Evolutionary conservation across 2,113 vertebrate species (phyloP).

Genomic region (Hystrix brachyura): DNA sequence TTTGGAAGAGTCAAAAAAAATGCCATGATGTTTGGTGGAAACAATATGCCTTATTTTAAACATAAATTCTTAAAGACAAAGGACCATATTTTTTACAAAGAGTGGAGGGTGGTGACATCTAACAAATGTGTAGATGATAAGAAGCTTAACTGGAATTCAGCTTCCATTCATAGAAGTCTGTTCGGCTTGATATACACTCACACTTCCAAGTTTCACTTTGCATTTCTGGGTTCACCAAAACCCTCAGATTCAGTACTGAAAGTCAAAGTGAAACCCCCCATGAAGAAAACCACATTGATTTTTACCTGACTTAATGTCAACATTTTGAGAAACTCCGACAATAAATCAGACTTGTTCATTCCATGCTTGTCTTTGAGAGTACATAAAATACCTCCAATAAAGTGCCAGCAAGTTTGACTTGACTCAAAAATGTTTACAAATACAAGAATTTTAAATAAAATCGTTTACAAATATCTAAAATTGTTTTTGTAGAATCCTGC

Average conservation of each 20-base stretch:
- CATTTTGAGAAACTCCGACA: constrained; percentile 63
- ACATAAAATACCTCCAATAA: constrained; percentile 33
- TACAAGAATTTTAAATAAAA: constrained; percentile 51
- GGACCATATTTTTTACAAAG: constrained; percentile 18
- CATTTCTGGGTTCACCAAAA: constrained; percentile 78
- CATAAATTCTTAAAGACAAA: constrained; percentile 23
- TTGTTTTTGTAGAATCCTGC: constrained; percentile 30
- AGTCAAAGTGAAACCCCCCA: constrained; percentile 84
- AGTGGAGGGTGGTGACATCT: background rate
- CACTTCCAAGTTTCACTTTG: constrained; percentile 81
- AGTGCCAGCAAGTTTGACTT: constrained; percentile 12
- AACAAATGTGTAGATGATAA: constrained; percentile 42
- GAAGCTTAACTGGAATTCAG: constrained; percentile 44
- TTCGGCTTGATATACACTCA: constrained; percentile 9
- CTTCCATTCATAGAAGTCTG: constrained; percentile 77
- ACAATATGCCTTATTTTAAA: constrained; percentile 48
- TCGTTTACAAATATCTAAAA: background rate
- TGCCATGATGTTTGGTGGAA: background rate
- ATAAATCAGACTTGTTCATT: constrained; percentile 71
- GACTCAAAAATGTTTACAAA: constrained; percentile 35
- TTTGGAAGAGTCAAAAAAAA: constrained; percentile 16
- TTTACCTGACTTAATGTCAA: constrained; percentile 77
- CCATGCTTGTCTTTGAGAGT: background rate
- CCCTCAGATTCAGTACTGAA: constrained; percentile 73
- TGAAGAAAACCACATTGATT: constrained; percentile 81